Evolutionary conservation across 37 sponge, comb jelly and placozoan species (phyloP), one percentile per base, ranked within the genome.

Genomic region (Axinella damicornis): DNA sequence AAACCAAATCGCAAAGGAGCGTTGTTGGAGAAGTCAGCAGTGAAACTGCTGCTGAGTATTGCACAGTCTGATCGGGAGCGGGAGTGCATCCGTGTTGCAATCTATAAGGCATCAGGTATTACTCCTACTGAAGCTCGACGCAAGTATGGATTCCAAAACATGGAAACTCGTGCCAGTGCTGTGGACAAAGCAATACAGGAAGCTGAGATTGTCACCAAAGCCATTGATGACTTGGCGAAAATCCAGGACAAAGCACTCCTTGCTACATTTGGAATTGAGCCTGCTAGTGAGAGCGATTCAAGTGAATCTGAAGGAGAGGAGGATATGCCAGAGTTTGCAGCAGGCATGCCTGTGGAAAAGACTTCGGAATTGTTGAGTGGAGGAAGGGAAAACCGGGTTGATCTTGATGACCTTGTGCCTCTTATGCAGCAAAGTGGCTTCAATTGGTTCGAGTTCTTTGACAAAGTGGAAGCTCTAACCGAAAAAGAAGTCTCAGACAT

Each of bases 71-170:
- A 79, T 19, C 25, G 80, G 6, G 80, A 79, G 33, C 41, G 69
- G 15, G 64, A 79, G 68, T 60, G 66, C 19, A 22, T 79, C 11
- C 22, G 31, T 22, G 62, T 65, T 21, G 46, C 53, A 33, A 65
- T 79, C 19, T 40, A 14, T 33, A 79, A 79, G 33, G 41, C 80
- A 18, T 79, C 69, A 21, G 63, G 80, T 17, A 65, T 39, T 41
- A 79, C 80, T 46, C 38, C 68, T 14, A 66, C 66, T 21, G 28
- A 33, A 41, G 55, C 67, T 73, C 55, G 68, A 2, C 35, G 15
- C 12, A 60, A 52, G 25, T 80, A 39, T 87, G 88, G 88, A 31
- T 72, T 87, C 80, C 54, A 80, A 32, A 60, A 66, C 22, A 80
- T 87, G n/a, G n/a, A n/a, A n/a, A n/a, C n/a, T n/a, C 59, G 63